Evolutionary conservation across 2,888 invertebrate species (phyloP), one percentile per base, ranked within the genome.

Genomic region (Volucella bombylans): DNA sequence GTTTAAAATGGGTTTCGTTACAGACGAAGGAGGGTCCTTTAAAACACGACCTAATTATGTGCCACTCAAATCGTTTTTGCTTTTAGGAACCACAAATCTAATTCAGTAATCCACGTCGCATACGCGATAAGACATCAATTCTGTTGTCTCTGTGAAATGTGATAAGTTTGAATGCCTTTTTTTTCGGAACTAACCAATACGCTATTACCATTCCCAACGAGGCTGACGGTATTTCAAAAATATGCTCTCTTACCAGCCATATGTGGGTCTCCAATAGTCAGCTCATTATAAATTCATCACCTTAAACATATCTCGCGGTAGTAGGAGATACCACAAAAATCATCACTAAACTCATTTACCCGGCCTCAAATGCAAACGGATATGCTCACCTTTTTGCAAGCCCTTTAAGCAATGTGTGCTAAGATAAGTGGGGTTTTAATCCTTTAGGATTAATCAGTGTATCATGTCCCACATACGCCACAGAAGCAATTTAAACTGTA

Each of bases 271-370:
- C 15, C 41, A 15, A 59, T 59, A 59, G 41, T 41, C 41, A 59
- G 15, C 57, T 59, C 57, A 15, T 59, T 59, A 59, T 59, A 15
- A 41, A 59, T 59, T 59, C 39, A 14, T 59, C 38, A 59, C 41
- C 8, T 38, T 59, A 15, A 14, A 11, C 55, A 55, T 18, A 38
- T 41, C 14, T 59, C 8, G 31, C 10, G 9, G n/a, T 10, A 41
- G 8, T 14, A 11, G 10, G 57, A 39, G 9, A 14, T 15, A 8
- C 57, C 39, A 41, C 41, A 59, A 45, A 45, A 45, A 3, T 10
- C 12, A 31, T 1, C 31, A 31, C 31, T 31, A 31, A 31, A 31
- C 31, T 6, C 31, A 31, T 31, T 31, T 31, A 31, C 2, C 31
- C 6, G 31, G 31, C 12, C 12, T 11, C 12, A 15, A 10, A 12